Base-by-base conservation (phyloP, 2,113 vertebrate species). In the Cheilinus undulatus region DNA sequence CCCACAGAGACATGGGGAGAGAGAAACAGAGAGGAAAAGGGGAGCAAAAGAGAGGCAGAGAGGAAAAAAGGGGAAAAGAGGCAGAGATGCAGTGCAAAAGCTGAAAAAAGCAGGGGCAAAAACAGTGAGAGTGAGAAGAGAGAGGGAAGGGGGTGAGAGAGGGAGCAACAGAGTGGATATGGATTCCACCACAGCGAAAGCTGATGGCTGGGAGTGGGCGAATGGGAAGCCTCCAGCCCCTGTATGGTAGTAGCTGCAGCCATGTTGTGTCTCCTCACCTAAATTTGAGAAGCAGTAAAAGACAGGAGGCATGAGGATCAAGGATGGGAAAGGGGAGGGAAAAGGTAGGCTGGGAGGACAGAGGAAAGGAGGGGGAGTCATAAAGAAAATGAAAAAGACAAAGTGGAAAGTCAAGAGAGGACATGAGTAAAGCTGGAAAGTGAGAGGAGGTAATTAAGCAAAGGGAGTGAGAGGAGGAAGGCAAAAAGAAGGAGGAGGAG, bases 181-280 rank as follows among this genome's bases (percentile, higher is more conserved):
- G 86, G 86, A 88, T 90, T 91, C 87, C 87, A 89, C 86, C 84
- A 87, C 78, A 88, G 79, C 40, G 52, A 85, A 73, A 71, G 71
- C 71, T 87, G 82, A 68, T 83, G 73, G 65, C 57, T 78, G 26
- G 22, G 83, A 83, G 88, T 91, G 90, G 85, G 91, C 80, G 81
- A 88, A 69, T 56, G 84, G 87, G 86, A 87, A 88, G 85, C 78
- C 78, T 88, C 87, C 69, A 80, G 71, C 63, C 68, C n/a, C 80
- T 73, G 59, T 69, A 34, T 72, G 80, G 69, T 48, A 60, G 54
- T 65, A 57, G 60, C 51, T 81, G 85, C 67, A 76, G 84, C 63
- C 85, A 81, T 84, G 76, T 82, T 80, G 71, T 78, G 80, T 84
- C 78, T 88, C 85, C 73, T 85, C 19, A 3, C 32, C 48, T 51